Evolutionary conservation across 2,113 vertebrate species (phyloP).

Genomic region (Phainopepla nitens): DNA sequence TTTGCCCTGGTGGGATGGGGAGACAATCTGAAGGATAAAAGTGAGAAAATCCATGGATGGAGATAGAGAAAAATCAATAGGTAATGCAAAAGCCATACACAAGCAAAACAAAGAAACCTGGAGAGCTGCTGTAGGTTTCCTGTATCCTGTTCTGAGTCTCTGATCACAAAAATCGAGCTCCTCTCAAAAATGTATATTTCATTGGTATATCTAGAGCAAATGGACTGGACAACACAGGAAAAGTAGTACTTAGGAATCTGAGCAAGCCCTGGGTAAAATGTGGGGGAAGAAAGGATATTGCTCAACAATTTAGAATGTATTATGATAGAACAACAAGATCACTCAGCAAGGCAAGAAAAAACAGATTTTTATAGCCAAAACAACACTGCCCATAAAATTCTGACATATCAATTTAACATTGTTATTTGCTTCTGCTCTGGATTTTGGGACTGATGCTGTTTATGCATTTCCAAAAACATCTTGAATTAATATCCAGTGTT

Average conservation of each 20-base stretch:
- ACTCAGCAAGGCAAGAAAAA: not conserved
- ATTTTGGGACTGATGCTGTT: constrained; percentile 18
- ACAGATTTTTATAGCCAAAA: not conserved
- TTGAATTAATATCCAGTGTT: constrained; percentile 61
- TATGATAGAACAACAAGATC: not conserved
- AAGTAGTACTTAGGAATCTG: not conserved
- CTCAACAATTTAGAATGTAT: not conserved
- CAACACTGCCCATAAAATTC: not conserved
- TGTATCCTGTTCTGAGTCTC: not conserved
- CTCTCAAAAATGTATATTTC: not conserved
- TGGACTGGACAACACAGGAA: not conserved
- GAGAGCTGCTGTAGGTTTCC: not conserved
- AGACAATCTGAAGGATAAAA: not conserved
- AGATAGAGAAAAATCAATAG: not conserved
- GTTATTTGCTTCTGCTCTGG: constrained; percentile 30
- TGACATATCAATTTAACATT: constrained; percentile 24
- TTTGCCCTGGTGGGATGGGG: fast-evolving
- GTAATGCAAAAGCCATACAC: not conserved
- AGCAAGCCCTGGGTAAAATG: not conserved
- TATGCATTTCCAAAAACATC: constrained; percentile 26
- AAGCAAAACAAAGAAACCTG: not conserved
- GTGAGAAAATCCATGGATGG: not conserved
- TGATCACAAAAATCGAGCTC: not conserved
- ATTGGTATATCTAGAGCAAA: not conserved
- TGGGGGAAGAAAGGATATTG: not conserved